Conservation (phyloP, 2,113 vertebrate species). For the Galemys pyrenaicus region DNA sequence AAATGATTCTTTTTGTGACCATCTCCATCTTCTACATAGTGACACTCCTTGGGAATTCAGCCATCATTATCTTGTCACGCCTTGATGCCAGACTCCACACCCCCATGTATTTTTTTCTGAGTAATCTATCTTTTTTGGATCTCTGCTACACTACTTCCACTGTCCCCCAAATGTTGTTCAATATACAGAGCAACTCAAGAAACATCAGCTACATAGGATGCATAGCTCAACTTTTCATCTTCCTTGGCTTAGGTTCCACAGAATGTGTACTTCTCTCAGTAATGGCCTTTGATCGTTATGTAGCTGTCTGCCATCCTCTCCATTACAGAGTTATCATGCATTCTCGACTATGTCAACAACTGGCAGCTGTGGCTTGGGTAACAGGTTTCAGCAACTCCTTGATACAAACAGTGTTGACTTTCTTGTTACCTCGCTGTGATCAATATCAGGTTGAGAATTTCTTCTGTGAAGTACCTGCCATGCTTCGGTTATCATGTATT, state of each 20-base stretch:
- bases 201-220: slow-evolving; percentile 32
- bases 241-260: slow-evolving; percentile 45
- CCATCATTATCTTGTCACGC: slow-evolving; percentile 17
- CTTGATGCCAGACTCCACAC: slow-evolving; percentile 40
- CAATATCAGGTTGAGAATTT: slow-evolving; percentile 42
- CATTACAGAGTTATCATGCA: slow-evolving; percentile 41
- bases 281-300: slow-evolving; percentile 38
- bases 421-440: slow-evolving; percentile 39
- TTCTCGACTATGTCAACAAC: background rate
- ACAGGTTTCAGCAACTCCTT: slow-evolving; percentile 58
- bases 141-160: slow-evolving; percentile 53
- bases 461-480: slow-evolving; percentile 57
- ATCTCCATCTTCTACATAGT: slow-evolving; percentile 55
- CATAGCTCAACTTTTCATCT: slow-evolving; percentile 55
- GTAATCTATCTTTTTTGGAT: slow-evolving; percentile 59
- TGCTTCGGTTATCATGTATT: slow-evolving; percentile 48
- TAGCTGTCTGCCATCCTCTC: slow-evolving; percentile 24
- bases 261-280: slow-evolving; percentile 55
- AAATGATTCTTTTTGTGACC: slow-evolving; percentile 27
- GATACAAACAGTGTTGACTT: slow-evolving; percentile 57
- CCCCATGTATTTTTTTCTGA: slow-evolving; percentile 58
- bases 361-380: slow-evolving; percentile 28
- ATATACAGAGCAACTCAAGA: slow-evolving; percentile 18
- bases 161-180: slow-evolving; percentile 56
- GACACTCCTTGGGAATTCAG: slow-evolving; percentile 60